phyloP scores from a whole-genome alignment of 2,888 invertebrate species.

The Tipula unca region DNA sequence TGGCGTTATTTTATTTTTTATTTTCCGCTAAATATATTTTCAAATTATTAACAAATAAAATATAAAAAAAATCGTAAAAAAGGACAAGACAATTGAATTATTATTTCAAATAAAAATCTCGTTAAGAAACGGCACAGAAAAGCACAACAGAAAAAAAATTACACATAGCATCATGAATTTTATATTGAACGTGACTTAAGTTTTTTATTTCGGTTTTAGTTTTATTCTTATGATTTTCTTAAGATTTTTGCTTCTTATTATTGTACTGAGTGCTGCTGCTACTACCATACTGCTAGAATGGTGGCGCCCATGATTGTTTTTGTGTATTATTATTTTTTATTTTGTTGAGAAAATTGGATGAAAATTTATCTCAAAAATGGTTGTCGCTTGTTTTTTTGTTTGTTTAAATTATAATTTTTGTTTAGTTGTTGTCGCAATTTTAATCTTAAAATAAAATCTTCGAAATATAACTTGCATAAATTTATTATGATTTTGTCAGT shows the following conservation, averaged over 20 bases:
- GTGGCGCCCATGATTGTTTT: neutral
- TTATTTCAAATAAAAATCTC: conserved; percentile 14
- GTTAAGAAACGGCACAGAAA: conserved; percentile 3
- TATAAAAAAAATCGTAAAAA: neutral
- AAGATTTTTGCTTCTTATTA: neutral
- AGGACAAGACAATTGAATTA: conserved; percentile 14
- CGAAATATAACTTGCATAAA: neutral
- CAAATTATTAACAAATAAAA: conserved; percentile 9
- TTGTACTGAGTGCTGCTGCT: neutral
- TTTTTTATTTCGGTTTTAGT: neutral
- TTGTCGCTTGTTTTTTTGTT: neutral
- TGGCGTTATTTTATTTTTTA: neutral
- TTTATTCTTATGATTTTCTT: neutral
- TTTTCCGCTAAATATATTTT: conserved; percentile 2
- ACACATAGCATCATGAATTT: neutral
- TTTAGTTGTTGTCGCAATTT: neutral
- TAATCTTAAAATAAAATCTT: neutral
- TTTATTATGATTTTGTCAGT: neutral
- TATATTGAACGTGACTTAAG: conserved; percentile 14
- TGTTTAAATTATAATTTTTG: neutral
- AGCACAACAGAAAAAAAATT: neutral
- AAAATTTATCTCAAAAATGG: neutral
- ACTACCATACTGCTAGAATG: neutral
- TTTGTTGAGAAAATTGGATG: neutral
- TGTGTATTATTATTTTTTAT: neutral